Base-by-base conservation (phyloP, 2,888 invertebrate species). In the Dorcus hopei region DNA sequence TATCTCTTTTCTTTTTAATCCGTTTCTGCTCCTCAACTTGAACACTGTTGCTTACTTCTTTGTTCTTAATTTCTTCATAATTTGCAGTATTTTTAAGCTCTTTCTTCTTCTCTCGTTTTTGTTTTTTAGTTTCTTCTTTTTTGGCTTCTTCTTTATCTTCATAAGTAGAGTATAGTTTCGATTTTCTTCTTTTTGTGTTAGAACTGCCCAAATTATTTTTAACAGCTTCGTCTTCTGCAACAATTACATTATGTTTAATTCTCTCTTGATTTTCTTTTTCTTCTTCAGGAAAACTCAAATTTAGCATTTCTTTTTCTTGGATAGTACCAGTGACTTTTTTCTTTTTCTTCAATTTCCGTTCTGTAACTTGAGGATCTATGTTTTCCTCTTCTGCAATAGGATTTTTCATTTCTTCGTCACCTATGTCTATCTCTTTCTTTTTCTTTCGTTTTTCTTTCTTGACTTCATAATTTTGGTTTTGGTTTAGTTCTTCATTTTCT, bases 331-430 rank as follows among this genome's bases (percentile, higher is more conserved):
- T 39, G 16, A 58, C 51, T 19, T 50, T 39, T 23, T 41, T 53
- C 38, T 41, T 54, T 55, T 49, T 48, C 39, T 45, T 57, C 16
- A 45, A 5, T 9, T 26, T 14, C 3, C 8, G 11, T 11, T 48
- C 42, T 19, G 59, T 48, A 54, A 41, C 51, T 42, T 38, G 55
- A 60, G 42, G 40, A 57, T 48, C 58, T 59, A 38, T 58, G 62
- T 49, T 67, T 61, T 47, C 68, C 61, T 70, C 49, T 61, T 66
- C 57, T 62, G 66, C 54, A 62, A 26, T 23, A 33, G 16, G 38
- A 19, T 41, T 41, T 50, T 59, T 41, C 57, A 49, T 49, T 38
- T 33, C 49, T 51, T 43, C 50, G 45, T 40, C 40, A 49, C 50
- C 41, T 49, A 49, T 52, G 41, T 49, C 42, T n/a, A 55, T 56